Base-by-base conservation (phyloP, 2,888 invertebrate genomes). In the Metallyticus violacea region DNA sequence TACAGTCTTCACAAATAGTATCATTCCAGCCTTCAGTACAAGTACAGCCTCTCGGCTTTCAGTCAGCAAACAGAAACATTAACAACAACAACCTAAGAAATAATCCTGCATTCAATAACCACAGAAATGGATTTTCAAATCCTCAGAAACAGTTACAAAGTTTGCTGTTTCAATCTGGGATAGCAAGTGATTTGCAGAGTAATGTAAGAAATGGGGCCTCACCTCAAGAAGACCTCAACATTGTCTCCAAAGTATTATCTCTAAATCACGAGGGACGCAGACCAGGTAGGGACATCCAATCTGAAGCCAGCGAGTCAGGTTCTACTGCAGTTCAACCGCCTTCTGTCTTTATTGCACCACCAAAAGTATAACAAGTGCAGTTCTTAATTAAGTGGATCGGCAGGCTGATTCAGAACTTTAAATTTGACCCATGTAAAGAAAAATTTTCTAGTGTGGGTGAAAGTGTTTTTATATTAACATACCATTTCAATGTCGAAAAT, bases 181-280 rank as follows among this genome's bases (percentile, higher is more conserved):
- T 96, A 78, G 94, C 94, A 79, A 90, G 89, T 0, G 91, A 91
- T 76, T 88, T 91, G 9, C 90, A 90, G 0, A 89, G 89, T 0
- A 90, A 89, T 6, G 40, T 62, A 62, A 62, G 40, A 3, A 90
- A 90, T 30, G 91, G 91, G 30, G 92, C 92, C 79, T 93, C 94
- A 89, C 92, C 92, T 88, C 94, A 94, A 86, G 96, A 96, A 90
- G 97, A 97, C 91, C 92, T 97, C 85, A 96, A 96, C 90, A 96
- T 97, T 90, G 96, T 97, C 76, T 95, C 96, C 81, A 97, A 97
- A 92, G 96, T 97, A 87, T 92, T 97, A 89, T 96, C 97, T 7
- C 92, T 97, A 86, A 96, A 97, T 91, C 96, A 96, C 90, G 95
- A 87, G 40, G 86, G 87, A 26, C 85, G 85, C 6, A 83, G 83